phyloP scores from a whole-genome alignment of 2,797 vertebrate genomes.

The Pseudomugil gertrudae region DNA sequence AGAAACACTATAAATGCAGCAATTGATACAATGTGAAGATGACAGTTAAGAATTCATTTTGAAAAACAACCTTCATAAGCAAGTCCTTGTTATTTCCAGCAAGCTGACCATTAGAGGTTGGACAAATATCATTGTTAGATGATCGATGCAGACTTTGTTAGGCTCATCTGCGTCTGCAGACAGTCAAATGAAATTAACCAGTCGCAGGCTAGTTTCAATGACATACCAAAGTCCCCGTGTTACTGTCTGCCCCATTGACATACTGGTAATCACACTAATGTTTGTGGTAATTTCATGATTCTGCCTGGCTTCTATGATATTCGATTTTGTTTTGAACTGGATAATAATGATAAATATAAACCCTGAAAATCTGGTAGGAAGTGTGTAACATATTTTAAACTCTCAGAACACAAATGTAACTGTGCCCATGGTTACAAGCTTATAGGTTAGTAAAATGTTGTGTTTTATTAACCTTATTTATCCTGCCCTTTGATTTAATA shows the following conservation, averaged over 20 bases:
- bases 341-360: not conserved
- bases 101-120: conserved; percentile 40
- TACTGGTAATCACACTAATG: conserved; percentile 4
- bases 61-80: conserved; percentile 20
- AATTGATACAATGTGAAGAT: not conserved
- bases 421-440: not conserved
- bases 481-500: not conserved
- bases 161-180: conserved; percentile 56
- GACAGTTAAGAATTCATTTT: not conserved
- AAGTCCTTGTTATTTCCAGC: conserved; percentile 34
- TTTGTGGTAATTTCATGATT: not conserved
- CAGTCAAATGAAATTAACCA: conserved; percentile 55
- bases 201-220: conserved; percentile 47
- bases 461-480: not conserved
- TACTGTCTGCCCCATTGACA: conserved; percentile 20
- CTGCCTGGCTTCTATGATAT: not conserved
- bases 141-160: conserved; percentile 46
- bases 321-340: not conserved
- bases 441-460: not conserved
- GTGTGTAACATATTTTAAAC: not conserved
- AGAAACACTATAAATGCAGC: not conserved
- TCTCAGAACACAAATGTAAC: too few species aligned
- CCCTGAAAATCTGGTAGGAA: not conserved
- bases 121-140: conserved; percentile 39
- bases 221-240: conserved; percentile 57